A percentile compares a stretch with the other conserved stretches of the same genome.
Evolutionary conservation across 2,113 vertebrate genomes (phyloP).

Genomic region (Arenaria interpres): DNA sequence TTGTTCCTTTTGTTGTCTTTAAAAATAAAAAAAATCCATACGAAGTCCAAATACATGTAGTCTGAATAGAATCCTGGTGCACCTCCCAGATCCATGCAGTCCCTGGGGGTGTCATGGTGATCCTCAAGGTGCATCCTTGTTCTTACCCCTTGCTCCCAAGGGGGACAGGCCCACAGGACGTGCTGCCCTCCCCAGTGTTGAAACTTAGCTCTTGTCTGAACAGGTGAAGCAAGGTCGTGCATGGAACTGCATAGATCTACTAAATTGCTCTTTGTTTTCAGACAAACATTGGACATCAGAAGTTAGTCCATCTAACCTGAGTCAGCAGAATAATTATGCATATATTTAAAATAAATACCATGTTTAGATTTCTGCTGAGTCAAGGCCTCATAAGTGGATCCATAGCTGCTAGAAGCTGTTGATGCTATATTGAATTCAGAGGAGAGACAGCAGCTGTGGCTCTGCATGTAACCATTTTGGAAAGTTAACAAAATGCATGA

Average conservation of each 20-base stretch:
- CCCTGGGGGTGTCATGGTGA: background rate
- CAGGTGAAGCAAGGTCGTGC: background rate
- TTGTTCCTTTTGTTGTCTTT: background rate
- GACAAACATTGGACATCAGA: background rate
- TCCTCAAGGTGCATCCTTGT: background rate
- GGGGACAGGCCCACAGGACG: background rate
- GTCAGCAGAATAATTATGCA: slow-evolving; percentile 18
- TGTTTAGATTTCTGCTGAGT: slow-evolving; percentile 26
- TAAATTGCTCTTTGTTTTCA: slow-evolving; percentile 18
- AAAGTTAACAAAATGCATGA: background rate
- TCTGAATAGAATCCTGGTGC: background rate
- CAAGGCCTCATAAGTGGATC: background rate
- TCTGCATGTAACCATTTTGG: background rate
- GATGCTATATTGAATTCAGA: background rate
- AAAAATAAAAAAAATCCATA: background rate
- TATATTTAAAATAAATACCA: slow-evolving; percentile 1
- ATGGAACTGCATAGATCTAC: background rate
- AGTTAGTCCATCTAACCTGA: background rate
- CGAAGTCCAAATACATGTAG: background rate
- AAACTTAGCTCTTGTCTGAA: background rate
- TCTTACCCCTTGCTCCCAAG: background rate
- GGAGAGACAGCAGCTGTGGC: slow-evolving; percentile 10
- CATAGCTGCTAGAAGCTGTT: background rate
- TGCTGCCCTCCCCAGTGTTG: background rate
- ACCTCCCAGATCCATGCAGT: background rate